Percentiles rank a stretch among this genome's conserved stretches.
Evolutionary conservation across 2,113 vertebrate species (phyloP).

Genomic region (Ptychochromis oligacanthus): DNA sequence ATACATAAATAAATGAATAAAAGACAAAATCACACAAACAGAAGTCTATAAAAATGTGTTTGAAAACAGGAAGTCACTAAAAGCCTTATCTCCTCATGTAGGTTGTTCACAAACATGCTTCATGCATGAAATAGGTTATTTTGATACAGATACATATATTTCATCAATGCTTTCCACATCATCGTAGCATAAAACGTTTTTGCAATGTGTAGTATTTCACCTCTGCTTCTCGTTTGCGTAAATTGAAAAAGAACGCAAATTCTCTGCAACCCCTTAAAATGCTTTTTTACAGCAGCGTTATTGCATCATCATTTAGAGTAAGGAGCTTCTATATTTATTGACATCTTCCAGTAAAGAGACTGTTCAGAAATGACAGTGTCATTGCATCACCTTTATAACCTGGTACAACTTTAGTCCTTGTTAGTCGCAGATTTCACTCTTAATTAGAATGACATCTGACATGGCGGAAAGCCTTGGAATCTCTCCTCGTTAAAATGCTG

Average conservation of each 20-base stretch:
- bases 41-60: neutral
- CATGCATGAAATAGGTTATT: neutral
- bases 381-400: conserved; percentile 35
- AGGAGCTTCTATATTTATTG: neutral
- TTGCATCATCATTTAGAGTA: conserved; percentile 10
- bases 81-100: neutral
- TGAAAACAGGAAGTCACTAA: neutral
- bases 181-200: neutral
- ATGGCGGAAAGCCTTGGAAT: conserved; percentile 16
- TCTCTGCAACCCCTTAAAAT: neutral
- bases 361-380: neutral
- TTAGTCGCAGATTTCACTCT: conserved; percentile 37
- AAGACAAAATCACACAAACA: neutral
- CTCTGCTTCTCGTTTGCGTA: neutral
- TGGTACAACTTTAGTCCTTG: conserved; percentile 1
- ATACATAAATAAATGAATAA: accelerated
- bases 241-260: neutral
- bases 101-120: neutral
- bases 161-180: neutral
- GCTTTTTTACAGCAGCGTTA: neutral
- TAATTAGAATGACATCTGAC: conserved; percentile 53
- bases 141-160: neutral
- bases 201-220: neutral
- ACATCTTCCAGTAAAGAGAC: neutral
- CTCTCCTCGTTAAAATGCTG: conserved; percentile 39